Conservation (phyloP, 2,113 vertebrate genomes). For the Azemiops feae region DNA sequence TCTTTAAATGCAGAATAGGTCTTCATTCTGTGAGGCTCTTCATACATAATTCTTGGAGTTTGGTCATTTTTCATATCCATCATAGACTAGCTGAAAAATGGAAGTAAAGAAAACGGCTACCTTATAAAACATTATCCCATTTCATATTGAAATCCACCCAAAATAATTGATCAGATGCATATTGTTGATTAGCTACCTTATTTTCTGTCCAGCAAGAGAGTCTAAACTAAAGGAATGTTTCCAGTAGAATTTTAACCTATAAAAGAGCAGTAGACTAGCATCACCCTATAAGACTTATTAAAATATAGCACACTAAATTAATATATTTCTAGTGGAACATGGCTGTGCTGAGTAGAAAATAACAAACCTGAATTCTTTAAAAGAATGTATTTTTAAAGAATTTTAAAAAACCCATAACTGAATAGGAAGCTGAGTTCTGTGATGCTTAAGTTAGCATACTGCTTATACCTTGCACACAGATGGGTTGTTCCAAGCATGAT, state of each 20-base stretch:
- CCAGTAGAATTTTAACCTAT: neutral
- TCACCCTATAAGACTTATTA: neutral
- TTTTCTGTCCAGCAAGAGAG: neutral
- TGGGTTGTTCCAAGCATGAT: neutral
- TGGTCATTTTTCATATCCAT: neutral
- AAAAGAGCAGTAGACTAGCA: neutral
- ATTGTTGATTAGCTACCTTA: neutral
- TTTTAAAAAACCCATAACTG: neutral
- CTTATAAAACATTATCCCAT: neutral
- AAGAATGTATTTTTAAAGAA: neutral
- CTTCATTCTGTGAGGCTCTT: neutral
- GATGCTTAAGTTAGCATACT: neutral
- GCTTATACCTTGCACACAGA: neutral
- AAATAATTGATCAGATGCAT: neutral
- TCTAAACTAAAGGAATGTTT: slow-evolving; percentile 14
- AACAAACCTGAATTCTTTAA: neutral
- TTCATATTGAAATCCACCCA: neutral
- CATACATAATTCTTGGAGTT: neutral
- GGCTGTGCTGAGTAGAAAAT: neutral
- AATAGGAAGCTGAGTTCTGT: neutral
- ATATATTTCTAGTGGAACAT: neutral
- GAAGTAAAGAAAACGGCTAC: neutral
- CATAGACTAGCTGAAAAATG: neutral
- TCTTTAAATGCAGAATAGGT: neutral
- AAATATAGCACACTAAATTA: neutral